A percentile compares a stretch with the other conserved stretches of the same genome.
Conservation (phyloP, 2,797 vertebrate genomes). For the Sternarchorhynchus goeldii region DNA sequence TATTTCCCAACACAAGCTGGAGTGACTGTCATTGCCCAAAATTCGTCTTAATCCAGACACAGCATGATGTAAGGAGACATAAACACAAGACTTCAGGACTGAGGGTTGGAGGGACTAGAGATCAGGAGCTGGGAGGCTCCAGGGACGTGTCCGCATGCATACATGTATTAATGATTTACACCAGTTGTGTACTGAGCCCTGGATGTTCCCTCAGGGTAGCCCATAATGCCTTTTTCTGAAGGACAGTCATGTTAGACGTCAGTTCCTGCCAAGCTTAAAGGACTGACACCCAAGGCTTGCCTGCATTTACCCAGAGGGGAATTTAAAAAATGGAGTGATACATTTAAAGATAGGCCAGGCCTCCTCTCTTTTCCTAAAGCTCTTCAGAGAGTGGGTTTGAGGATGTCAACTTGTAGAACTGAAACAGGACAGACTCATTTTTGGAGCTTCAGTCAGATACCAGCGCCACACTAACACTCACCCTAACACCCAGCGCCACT, state of each 20-base stretch:
- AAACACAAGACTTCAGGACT: background rate
- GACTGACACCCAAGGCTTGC: slow-evolving; percentile 8
- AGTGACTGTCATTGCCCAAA: background rate
- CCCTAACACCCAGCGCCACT: too few species aligned
- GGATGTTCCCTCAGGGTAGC: background rate
- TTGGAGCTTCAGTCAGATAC: slow-evolving; percentile 17
- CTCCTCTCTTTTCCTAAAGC: background rate
- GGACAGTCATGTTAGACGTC: background rate
- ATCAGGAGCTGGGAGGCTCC: background rate
- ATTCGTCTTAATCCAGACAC: background rate
- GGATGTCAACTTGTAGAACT: slow-evolving; percentile 37
- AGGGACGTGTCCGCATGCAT: background rate
- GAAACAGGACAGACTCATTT: slow-evolving; percentile 29
- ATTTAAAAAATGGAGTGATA: background rate
- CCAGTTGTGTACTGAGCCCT: background rate
- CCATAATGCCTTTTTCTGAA: background rate
- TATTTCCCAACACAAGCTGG: background rate
- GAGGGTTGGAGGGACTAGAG: background rate
- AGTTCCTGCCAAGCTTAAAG: background rate
- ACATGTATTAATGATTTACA: background rate
- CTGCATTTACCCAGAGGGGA: slow-evolving; percentile 24
- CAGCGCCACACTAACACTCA: background rate
- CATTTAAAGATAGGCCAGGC: background rate
- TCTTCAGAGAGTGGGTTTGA: slow-evolving; percentile 9
- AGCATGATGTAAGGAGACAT: background rate